These are phyloP conservation scores for Microctenopoma steveboyesi DNA, from an alignment of 2,797 vertebrate species.

Conservation along the genomic window DNA sequence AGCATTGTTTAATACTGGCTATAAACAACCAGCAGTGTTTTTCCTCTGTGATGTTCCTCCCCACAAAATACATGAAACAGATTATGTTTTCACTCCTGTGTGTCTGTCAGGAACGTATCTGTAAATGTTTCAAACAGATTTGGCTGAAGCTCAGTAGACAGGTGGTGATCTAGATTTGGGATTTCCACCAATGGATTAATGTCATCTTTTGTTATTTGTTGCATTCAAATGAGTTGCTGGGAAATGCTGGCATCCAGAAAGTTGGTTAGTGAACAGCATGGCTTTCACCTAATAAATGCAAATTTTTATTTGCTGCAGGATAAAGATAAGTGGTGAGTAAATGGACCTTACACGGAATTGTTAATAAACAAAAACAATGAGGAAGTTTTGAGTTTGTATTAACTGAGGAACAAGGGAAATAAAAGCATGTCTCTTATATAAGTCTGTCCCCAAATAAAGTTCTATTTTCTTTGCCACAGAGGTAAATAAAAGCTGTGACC, in stretches of 20 bases:
- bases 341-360: too few species aligned
- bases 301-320: background rate
- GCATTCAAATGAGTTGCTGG: background rate
- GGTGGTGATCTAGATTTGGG: conserved; percentile 20
- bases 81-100: conserved; percentile 13
- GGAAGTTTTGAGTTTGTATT: background rate
- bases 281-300: background rate
- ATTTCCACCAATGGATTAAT: background rate
- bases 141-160: conserved; percentile 11
- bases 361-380: background rate
- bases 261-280: background rate
- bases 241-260: background rate
- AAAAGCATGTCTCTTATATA: background rate
- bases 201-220: background rate
- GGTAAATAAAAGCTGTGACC: background rate
- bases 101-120: conserved; percentile 2
- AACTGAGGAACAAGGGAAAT: background rate
- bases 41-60: background rate
- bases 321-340: background rate
- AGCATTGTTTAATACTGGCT: conserved; percentile 13
- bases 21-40: conserved; percentile 3
- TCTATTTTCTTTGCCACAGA: background rate
- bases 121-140: background rate
- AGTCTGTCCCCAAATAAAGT: background rate
- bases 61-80: background rate